phyloP scores from a whole-genome alignment of 2,888 invertebrate genomes.

The Polyommatus iphigenia region DNA sequence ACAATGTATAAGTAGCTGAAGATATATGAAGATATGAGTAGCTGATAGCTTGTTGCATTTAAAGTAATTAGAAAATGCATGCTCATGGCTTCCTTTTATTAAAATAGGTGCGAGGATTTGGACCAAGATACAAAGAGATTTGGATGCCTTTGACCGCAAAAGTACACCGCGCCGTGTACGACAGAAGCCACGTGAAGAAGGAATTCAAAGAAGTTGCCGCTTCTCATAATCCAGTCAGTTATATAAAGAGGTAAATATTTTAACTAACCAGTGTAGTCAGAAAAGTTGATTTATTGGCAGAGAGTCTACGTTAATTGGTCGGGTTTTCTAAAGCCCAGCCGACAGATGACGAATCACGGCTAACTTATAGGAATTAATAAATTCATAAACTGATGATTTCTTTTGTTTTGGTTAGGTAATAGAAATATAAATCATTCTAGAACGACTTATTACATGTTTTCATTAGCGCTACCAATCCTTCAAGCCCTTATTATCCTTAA shows the following conservation, averaged over 20 bases:
- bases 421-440: not conserved
- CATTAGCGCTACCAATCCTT: not conserved
- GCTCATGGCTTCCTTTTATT: not conserved
- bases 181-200: constrained; percentile 66
- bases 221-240: constrained; percentile 67
- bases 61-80: not conserved
- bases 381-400: not conserved
- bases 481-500: not conserved
- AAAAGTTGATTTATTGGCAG: not conserved
- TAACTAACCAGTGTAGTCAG: not conserved
- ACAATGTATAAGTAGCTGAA: not conserved
- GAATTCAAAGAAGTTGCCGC: constrained; percentile 69
- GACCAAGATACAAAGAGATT: constrained; percentile 65
- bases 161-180: constrained; percentile 61
- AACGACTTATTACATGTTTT: not conserved
- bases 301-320: not conserved
- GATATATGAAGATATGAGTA: too few species aligned
- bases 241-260: constrained; percentile 61
- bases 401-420: too few species aligned
- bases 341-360: not conserved
- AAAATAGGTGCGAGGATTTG: constrained; percentile 64
- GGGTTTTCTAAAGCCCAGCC: not conserved
- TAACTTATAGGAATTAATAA: not conserved
- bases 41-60: not conserved
- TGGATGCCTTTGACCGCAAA: constrained; percentile 69